A percentile compares a stretch with the other conserved stretches of the same genome.
Evolutionary conservation across 2,113 vertebrate genomes (phyloP).

Genomic region (Falcunculus frontatus): DNA sequence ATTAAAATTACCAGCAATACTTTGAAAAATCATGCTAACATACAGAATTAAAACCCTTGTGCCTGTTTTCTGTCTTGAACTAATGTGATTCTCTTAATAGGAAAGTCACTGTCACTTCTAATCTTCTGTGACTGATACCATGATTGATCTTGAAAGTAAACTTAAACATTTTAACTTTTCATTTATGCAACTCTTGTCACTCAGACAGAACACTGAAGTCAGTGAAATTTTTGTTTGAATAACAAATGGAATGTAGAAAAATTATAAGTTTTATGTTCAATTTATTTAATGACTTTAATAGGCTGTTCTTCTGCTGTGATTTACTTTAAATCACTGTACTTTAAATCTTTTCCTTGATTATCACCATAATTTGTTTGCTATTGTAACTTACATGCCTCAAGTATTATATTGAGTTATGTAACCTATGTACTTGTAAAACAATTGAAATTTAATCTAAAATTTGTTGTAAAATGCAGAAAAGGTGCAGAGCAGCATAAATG

Average conservation of each 20-base stretch:
- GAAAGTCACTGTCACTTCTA: background rate
- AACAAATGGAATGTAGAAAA: background rate
- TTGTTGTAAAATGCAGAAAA: constrained; percentile 1
- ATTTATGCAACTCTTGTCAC: background rate
- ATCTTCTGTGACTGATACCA: background rate
- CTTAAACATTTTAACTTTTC: background rate
- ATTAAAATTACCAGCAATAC: background rate
- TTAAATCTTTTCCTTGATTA: background rate
- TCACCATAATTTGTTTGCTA: background rate
- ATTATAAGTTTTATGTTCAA: background rate
- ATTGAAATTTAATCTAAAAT: background rate
- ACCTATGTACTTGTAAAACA: background rate
- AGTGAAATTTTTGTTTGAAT: background rate
- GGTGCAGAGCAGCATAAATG: background rate
- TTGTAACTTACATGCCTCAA: background rate
- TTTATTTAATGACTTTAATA: background rate
- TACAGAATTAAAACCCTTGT: background rate
- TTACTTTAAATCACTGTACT: background rate
- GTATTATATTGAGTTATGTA: background rate
- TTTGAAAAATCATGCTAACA: background rate
- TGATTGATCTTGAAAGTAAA: background rate
- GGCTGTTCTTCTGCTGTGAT: background rate
- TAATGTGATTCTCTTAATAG: background rate
- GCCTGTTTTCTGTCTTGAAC: background rate
- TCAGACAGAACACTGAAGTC: background rate